phyloP scores from a whole-genome alignment of 2,113 vertebrate genomes.

The Oreochromis niloticus region DNA sequence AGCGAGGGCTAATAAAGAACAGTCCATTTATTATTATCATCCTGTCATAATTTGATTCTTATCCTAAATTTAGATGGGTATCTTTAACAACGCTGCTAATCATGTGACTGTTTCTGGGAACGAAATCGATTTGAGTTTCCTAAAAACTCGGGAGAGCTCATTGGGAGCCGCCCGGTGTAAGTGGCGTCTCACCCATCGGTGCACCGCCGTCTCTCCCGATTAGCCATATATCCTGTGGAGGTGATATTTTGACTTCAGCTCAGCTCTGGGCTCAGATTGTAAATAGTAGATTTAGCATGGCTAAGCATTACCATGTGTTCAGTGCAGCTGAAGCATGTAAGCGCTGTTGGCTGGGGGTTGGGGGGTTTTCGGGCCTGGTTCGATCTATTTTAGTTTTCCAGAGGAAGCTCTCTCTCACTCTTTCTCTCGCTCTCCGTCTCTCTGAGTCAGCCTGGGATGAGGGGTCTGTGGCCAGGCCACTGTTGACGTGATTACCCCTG shows the following conservation, averaged over 20 bases:
- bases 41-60: background rate
- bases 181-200: background rate
- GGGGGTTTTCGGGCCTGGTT: conserved; percentile 22
- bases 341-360: conserved; percentile 18
- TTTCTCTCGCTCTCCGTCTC: background rate
- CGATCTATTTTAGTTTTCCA: conserved; percentile 38
- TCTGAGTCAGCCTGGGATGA: conserved; percentile 59
- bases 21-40: background rate
- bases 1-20: background rate
- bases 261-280: conserved; percentile 41
- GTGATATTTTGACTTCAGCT: conserved; percentile 55
- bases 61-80: background rate
- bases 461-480: conserved; percentile 44
- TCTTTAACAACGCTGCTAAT: background rate
- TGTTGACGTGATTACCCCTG: conserved; percentile 68
- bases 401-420: conserved; percentile 25
- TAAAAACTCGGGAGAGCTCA: background rate
- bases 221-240: conserved; percentile 40
- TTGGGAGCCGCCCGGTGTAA: background rate
- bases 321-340: conserved; percentile 58
- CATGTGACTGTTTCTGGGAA: background rate
- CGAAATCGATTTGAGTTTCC: background rate
- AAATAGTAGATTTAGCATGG: conserved; percentile 56
- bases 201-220: conserved; percentile 20
- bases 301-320: conserved; percentile 68